These are phyloP conservation scores for Rhabdornis inornatus DNA, from an alignment of 2,113 vertebrate genomes.

Conservation along the genomic window DNA sequence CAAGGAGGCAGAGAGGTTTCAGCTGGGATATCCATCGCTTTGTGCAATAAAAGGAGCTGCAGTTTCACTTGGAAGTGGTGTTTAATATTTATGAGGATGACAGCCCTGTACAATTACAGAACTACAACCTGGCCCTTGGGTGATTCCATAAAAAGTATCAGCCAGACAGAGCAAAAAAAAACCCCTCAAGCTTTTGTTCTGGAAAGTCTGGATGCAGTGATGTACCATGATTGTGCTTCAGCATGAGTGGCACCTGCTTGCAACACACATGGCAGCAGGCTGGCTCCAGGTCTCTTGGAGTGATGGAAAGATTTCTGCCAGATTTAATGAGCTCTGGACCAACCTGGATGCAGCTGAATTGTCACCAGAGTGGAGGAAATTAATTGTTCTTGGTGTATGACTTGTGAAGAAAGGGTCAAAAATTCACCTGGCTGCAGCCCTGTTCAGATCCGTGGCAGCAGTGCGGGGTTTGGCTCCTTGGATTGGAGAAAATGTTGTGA, in stretches of 20 bases:
- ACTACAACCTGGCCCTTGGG: constrained; percentile 41
- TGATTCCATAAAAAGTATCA: constrained; percentile 5
- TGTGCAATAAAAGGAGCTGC: constrained; percentile 50
- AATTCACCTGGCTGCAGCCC: neutral
- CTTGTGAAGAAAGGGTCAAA: neutral
- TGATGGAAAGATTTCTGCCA: neutral
- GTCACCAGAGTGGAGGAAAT: neutral
- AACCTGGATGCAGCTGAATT: neutral
- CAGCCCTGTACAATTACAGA: constrained; percentile 43
- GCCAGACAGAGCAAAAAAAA: neutral
- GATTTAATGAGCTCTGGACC: neutral
- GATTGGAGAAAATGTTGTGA: neutral
- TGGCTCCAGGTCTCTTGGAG: neutral
- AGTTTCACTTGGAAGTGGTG: constrained; percentile 37
- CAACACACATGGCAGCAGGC: neutral
- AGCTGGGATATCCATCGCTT: constrained; percentile 49
- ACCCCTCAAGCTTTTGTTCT: constrained; percentile 19
- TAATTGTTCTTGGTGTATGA: fast-evolving
- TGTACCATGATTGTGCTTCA: fast-evolving
- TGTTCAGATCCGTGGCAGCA: neutral
- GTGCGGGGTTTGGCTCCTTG: neutral
- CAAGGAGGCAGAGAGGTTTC: constrained; percentile 58
- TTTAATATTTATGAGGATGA: constrained; percentile 62
- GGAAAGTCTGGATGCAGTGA: neutral
- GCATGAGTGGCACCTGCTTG: neutral